Percentiles rank a stretch among this genome's conserved stretches.
Evolutionary conservation across 2,113 vertebrate species (phyloP).

Genomic region (Campylorhamphus procurvoides): DNA sequence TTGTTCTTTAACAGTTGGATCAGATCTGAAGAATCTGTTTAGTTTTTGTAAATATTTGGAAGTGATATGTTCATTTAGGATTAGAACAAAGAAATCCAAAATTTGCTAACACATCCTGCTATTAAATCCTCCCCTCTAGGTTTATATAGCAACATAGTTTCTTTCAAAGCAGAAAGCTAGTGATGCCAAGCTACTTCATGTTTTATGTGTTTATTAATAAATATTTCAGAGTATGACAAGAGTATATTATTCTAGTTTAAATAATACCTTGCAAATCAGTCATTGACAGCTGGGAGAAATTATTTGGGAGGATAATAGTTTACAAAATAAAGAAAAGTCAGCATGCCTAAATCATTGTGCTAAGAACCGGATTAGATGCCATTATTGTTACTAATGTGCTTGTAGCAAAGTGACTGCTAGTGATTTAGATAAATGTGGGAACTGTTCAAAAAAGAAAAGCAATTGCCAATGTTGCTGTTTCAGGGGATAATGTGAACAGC

Average conservation of each 20-base stretch:
- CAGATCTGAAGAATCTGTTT: background rate
- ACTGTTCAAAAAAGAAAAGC: background rate
- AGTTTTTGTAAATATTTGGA: background rate
- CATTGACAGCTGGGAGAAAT: background rate
- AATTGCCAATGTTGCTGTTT: background rate
- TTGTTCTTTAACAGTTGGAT: background rate
- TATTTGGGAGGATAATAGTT: background rate
- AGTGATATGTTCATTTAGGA: background rate
- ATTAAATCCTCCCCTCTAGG: background rate
- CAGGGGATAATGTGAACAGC: background rate
- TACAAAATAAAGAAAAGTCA: conserved; percentile 4
- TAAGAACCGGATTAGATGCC: background rate
- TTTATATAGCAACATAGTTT: background rate
- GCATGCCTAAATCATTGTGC: background rate
- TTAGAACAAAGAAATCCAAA: background rate
- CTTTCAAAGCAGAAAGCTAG: background rate
- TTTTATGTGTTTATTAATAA: background rate
- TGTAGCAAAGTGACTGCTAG: background rate
- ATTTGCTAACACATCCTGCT: background rate
- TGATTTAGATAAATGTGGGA: background rate
- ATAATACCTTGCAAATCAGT: background rate
- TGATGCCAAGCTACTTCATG: background rate
- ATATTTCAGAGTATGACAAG: background rate
- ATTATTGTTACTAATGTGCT: background rate
- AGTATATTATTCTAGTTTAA: background rate